These are phyloP conservation scores for Numenius arquata DNA, from an alignment of 2,113 vertebrate genomes.

Conservation along the genomic window DNA sequence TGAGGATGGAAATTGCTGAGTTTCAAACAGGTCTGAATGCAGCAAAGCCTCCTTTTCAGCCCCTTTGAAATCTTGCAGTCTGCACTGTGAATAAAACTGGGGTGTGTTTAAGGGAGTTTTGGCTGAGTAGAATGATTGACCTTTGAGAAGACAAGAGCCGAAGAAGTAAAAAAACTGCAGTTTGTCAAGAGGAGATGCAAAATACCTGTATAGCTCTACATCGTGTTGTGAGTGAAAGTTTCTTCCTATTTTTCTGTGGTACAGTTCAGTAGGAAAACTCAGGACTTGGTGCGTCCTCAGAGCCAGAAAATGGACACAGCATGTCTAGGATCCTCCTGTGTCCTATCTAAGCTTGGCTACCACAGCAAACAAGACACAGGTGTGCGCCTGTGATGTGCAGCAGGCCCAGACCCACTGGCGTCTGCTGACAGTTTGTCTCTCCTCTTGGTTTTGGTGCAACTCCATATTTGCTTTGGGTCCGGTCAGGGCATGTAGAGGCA, in stretches of 20 bases:
- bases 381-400: neutral
- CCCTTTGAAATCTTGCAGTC: neutral
- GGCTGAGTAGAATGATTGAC: neutral
- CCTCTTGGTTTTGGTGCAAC: neutral
- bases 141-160: neutral
- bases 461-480: neutral
- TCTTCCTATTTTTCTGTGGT: neutral
- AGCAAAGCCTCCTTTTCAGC: neutral
- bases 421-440: neutral
- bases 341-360: neutral
- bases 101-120: neutral
- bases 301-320: neutral
- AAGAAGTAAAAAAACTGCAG: neutral
- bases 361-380: neutral
- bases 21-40: neutral
- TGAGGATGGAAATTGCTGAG: neutral
- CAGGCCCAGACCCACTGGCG: neutral
- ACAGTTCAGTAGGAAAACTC: neutral
- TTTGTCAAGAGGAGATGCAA: neutral
- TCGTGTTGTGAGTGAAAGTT: neutral
- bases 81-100: neutral
- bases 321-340: neutral
- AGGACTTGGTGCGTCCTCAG: accelerated
- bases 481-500: neutral
- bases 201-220: neutral